These are phyloP conservation scores for Micrasema longulum DNA, from an alignment of 1,140 invertebrate genomes.

Conservation along the genomic window DNA sequence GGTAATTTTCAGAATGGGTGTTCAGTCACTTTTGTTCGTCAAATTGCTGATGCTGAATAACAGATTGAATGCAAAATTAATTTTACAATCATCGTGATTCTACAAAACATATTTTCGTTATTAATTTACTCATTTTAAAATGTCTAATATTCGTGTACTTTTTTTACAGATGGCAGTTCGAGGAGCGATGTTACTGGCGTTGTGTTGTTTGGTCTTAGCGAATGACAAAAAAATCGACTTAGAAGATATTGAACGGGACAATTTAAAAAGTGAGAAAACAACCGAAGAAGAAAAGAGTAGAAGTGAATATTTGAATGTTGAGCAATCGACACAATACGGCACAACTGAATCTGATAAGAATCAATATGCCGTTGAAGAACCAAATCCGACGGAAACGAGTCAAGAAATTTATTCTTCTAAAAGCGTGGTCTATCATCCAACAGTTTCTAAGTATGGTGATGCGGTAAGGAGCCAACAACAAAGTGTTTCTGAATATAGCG, in stretches of 20 bases:
- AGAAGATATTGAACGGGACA: conserved; percentile 67
- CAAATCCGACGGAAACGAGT: conserved; percentile 13
- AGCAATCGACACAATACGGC: conserved; percentile 28
- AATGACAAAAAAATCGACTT: conserved; percentile 66
- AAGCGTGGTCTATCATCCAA: conserved; percentile 20
- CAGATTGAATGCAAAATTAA: no score
- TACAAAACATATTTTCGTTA: not conserved
- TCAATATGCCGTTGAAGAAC: conserved; percentile 52
- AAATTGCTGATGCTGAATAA: no score
- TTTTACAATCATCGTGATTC: not conserved
- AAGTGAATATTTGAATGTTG: conserved; percentile 33
- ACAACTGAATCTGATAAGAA: conserved; percentile 12
- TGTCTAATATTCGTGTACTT: conserved; percentile 54
- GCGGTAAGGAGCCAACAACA: conserved; percentile 32
- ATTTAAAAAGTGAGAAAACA: conserved; percentile 64
- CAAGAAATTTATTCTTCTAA: conserved; percentile 28
- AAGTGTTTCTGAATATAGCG: conserved; percentile 9
- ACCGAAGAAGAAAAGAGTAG: conserved; percentile 46
- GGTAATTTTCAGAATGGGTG: no score
- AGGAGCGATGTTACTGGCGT: conserved; percentile 57
- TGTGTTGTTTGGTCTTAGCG: conserved; percentile 48
- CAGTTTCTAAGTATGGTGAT: conserved; percentile 32
- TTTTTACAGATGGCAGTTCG: conserved; percentile 61
- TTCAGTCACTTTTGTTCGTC: no score
- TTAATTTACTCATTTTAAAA: not conserved